Conservation (phyloP, 2,113 vertebrate species). For the Alaudala cheleensis region DNA sequence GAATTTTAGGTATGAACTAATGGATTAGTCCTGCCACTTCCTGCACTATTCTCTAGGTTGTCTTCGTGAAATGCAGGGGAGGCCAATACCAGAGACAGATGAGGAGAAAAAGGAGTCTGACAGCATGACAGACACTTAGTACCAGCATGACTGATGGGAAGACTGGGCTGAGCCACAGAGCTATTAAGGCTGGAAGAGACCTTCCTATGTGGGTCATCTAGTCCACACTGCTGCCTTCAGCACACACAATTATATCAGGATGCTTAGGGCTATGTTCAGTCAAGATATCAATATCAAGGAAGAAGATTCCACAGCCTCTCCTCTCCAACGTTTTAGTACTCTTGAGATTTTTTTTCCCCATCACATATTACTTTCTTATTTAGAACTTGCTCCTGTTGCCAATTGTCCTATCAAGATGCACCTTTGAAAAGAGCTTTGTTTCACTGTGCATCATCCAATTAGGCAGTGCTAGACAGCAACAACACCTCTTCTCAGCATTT, state of each 20-base stretch:
- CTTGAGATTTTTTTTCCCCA: accelerated
- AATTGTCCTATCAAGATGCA: not conserved
- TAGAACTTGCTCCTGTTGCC: not conserved
- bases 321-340: not conserved
- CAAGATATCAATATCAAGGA: not conserved
- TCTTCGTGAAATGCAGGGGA: not conserved
- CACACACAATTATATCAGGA: not conserved
- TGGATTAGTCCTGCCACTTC: not conserved
- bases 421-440: not conserved
- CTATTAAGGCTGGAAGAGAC: not conserved
- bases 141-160: not conserved
- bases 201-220: not conserved
- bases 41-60: not conserved
- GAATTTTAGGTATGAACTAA: not conserved
- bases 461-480: not conserved
- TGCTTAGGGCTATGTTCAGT: not conserved
- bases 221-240: not conserved
- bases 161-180: not conserved
- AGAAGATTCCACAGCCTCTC: not conserved
- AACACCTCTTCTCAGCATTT: not conserved
- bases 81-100: not conserved
- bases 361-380: not conserved
- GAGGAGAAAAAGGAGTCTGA: not conserved
- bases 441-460: not conserved
- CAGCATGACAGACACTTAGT: not conserved